Percentiles rank a stretch among this genome's conserved stretches.
phyloP scores from a whole-genome alignment of 2,113 vertebrate species.

The Gymnarchus niloticus region DNA sequence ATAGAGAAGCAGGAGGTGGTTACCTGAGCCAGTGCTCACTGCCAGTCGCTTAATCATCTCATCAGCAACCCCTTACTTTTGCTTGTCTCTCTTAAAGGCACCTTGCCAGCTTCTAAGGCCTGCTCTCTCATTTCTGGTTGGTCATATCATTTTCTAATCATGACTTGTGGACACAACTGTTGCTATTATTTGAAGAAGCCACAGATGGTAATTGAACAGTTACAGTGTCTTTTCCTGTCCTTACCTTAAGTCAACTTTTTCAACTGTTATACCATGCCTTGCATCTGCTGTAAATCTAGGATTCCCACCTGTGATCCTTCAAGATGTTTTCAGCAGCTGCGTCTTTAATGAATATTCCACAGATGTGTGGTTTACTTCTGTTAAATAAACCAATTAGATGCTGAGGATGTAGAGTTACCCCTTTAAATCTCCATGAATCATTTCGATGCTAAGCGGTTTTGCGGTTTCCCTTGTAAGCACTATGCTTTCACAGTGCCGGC shows the following conservation, averaged over 20 bases:
- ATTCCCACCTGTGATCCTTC: neutral
- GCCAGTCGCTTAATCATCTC: conserved; percentile 10
- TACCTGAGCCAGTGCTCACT: neutral
- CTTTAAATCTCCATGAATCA: conserved; percentile 17
- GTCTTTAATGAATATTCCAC: conserved; percentile 19
- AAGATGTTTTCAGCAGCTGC: neutral
- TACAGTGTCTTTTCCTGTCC: neutral
- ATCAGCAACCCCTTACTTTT: neutral
- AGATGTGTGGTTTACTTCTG: neutral
- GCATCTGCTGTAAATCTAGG: neutral
- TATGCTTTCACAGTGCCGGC: neutral
- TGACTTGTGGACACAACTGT: neutral
- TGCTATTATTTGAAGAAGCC: neutral
- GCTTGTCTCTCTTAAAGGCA: conserved; percentile 3
- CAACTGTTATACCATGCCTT: neutral
- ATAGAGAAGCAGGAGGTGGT: neutral
- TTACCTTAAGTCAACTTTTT: neutral
- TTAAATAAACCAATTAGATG: neutral
- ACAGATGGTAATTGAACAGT: neutral
- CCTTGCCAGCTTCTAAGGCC: neutral
- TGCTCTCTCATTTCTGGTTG: neutral
- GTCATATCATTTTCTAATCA: conserved; percentile 1
- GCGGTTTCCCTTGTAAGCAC: neutral
- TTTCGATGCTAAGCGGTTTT: neutral
- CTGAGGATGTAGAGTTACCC: neutral